A percentile compares a stretch with the other conserved stretches of the same genome.
These are phyloP conservation scores for Peromyscus polionotus DNA, from an alignment of 2,113 vertebrate species.

Conservation along the genomic window DNA sequence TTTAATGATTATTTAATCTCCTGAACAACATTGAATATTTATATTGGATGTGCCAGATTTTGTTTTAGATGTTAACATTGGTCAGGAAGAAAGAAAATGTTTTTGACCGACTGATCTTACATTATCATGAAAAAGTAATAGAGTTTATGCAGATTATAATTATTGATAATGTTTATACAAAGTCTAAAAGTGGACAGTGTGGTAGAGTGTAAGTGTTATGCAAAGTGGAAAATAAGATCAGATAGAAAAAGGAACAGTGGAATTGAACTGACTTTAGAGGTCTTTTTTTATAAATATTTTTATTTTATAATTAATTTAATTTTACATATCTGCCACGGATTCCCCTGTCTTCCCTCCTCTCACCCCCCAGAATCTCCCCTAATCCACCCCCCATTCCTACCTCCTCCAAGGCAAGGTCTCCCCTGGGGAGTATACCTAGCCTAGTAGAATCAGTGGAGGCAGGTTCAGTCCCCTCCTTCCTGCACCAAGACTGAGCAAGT, in stretches of 20 bases:
- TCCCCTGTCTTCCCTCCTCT: too few species aligned
- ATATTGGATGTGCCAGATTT: not conserved
- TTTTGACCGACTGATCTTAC: not conserved
- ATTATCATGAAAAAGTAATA: not conserved
- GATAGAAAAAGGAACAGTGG: not conserved
- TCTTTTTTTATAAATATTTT: not conserved
- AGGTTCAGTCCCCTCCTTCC: too few species aligned
- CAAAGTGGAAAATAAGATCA: not conserved
- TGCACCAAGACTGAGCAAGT: too few species aligned
- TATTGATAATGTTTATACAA: not conserved
- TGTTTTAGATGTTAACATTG: not conserved
- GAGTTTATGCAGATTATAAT: not conserved
- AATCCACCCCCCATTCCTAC: too few species aligned
- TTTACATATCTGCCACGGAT: too few species aligned
- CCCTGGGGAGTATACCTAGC: too few species aligned
- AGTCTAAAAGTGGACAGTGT: not conserved
- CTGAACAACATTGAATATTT: not conserved
- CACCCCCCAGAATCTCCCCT: too few species aligned
- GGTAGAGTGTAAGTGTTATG: not conserved
- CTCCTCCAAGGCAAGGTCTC: too few species aligned
- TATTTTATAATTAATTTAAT: too few species aligned
- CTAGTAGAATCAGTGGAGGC: too few species aligned
- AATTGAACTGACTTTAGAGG: not conserved
- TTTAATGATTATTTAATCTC: slow-evolving; percentile 2
- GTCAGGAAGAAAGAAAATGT: not conserved